Evolutionary conservation across 2,797 vertebrate genomes (phyloP), one percentile per base, ranked within the genome.

Genomic region (Periophthalmus magnuspinnatus): DNA sequence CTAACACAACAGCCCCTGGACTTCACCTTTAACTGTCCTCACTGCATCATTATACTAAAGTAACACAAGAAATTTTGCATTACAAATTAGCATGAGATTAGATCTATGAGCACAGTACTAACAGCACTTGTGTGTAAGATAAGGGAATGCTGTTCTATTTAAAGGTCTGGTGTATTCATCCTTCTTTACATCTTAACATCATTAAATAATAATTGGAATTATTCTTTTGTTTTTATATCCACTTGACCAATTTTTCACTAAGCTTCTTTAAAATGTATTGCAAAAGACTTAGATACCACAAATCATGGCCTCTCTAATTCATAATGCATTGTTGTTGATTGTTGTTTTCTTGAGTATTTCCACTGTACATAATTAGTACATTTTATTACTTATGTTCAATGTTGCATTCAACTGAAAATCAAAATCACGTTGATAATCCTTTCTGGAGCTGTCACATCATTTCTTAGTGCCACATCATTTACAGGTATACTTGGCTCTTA

Each of bases 11-110:
- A 65, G 38, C 75, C 69, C 65, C 58, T 56, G 65, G 69, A 55
- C 63, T 65, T 65, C 63, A 33, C 72, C 58, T 68, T 68, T 70
- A 74, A 74, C 81, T 78, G 41, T n/a, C 59, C 71, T 69, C 76
- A 79, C 78, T 81, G 76, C 75, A 83, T 87, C 84, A 74, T 76
- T 67, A 45, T 62, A 72, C 67, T 69, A 9, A 58, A 73, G 24
- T 6, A 64, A 22, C 36, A 50, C 28, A 13, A 34, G 6, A 41
- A 45, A 36, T 33, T 61, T 34, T 59, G 33, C 19, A 41, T 61
- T 61, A 38, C 16, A 28, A 72, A 36, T 21, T n/a, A 64, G 2
- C 24, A 58, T 2, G 38, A 1, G 7, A 59, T 5, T 6, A 2
- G 0, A 2, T 54, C 3, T 77, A 41, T 0, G 10, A 5, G 60